Conservation (phyloP, 2,797 vertebrate species). For the Malacoctenus gilli region DNA sequence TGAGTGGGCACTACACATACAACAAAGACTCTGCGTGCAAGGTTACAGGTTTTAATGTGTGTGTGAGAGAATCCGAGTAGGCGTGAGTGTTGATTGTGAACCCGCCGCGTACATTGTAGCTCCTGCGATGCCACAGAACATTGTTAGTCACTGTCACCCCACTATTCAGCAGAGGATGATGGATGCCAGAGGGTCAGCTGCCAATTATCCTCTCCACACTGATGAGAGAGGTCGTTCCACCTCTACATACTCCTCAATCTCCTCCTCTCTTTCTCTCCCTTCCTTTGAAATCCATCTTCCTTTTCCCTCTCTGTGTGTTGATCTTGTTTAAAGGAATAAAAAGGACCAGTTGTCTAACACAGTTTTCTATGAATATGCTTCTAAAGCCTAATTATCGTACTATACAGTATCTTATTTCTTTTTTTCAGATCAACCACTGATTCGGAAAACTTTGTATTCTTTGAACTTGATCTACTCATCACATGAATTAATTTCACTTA, state of each 20-base stretch:
- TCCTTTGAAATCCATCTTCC: too few relatives aligned
- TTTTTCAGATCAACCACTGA: too few relatives aligned
- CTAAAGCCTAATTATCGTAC: too few relatives aligned
- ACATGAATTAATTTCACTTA: too few relatives aligned
- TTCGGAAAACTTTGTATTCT: too few relatives aligned
- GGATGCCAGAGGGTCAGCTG: slow-evolving; percentile 48
- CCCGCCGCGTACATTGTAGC: slow-evolving; percentile 4
- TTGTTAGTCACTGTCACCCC: slow-evolving; percentile 51
- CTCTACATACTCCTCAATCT: slow-evolving; percentile 12
- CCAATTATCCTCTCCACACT: slow-evolving; percentile 67
- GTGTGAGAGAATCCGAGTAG: slow-evolving; percentile 35
- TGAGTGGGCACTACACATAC: slow-evolving; percentile 55
- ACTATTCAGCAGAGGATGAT: slow-evolving; percentile 52
- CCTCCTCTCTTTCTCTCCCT: background rate
- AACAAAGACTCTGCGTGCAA: slow-evolving; percentile 44
- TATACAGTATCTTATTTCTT: too few relatives aligned
- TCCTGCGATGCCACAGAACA: slow-evolving; percentile 25
- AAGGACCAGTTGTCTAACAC: too few relatives aligned
- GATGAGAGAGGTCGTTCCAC: slow-evolving; percentile 37
- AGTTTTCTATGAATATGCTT: too few relatives aligned
- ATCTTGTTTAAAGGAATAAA: too few relatives aligned
- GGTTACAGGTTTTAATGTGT: slow-evolving; percentile 39
- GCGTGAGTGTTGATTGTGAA: slow-evolving; percentile 25
- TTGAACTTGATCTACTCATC: too few relatives aligned
- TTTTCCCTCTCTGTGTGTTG: too few relatives aligned